Evolutionary conservation across 2,797 vertebrate genomes (phyloP).

Genomic region (Allobates femoralis): DNA sequence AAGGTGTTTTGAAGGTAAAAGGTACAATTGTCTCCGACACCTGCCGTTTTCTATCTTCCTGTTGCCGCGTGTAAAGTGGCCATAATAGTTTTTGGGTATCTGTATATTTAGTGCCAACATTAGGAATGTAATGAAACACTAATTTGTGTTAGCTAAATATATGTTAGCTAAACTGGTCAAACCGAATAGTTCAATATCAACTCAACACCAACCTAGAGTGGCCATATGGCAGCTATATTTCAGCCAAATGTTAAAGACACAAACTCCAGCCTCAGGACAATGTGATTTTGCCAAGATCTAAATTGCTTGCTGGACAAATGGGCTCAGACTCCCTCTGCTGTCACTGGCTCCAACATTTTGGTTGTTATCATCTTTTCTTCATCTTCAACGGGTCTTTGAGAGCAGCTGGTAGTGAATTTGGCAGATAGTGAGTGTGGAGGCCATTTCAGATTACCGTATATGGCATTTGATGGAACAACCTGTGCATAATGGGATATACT

Average conservation of each 20-base stretch:
- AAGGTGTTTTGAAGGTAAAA: too few relatives aligned
- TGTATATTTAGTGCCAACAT: too few relatives aligned
- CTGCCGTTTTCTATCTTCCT: too few relatives aligned
- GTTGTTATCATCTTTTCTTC: neutral
- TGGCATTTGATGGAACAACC: neutral
- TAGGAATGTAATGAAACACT: neutral
- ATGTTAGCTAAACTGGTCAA: neutral
- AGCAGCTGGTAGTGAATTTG: neutral
- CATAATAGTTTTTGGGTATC: too few relatives aligned
- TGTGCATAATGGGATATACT: neutral
- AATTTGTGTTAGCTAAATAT: neutral
- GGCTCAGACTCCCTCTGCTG: neutral
- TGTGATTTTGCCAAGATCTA: neutral
- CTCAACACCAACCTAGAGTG: neutral
- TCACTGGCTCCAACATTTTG: neutral
- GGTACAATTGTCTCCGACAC: too few relatives aligned
- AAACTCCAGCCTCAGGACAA: neutral
- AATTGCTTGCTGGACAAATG: neutral
- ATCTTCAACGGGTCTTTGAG: conserved; percentile 5
- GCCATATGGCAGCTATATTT: neutral
- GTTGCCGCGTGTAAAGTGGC: too few relatives aligned
- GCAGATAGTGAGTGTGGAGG: neutral
- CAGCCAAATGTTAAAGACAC: neutral
- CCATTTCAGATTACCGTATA: neutral
- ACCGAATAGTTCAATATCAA: neutral